These are phyloP conservation scores for Chaitophorus viminalis DNA, from an alignment of 2,888 invertebrate genomes.

Conservation along the genomic window DNA sequence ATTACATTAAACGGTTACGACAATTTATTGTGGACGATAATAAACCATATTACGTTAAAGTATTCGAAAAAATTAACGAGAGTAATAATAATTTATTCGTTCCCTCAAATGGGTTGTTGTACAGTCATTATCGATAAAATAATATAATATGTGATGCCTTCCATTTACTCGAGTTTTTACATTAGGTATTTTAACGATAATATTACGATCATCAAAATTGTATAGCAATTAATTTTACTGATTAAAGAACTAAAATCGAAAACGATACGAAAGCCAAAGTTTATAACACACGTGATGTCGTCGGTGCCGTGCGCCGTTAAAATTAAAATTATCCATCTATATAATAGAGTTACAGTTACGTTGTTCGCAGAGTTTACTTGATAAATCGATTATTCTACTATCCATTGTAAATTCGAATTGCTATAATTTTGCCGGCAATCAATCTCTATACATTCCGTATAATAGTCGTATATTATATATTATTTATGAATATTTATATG, in stretches of 20 bases:
- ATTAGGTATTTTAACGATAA: background rate
- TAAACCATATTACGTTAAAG: background rate
- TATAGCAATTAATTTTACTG: background rate
- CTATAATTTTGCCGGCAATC: too few relatives aligned
- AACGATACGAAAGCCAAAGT: background rate
- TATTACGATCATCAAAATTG: background rate
- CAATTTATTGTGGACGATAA: background rate
- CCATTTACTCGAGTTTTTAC: background rate
- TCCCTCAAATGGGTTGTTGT: background rate
- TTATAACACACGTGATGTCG: background rate
- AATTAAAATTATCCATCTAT: background rate
- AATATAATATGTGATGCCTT: background rate
- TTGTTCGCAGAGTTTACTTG: background rate
- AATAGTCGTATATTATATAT: too few relatives aligned
- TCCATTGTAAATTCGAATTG: too few relatives aligned
- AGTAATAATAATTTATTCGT: background rate
- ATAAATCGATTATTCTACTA: background rate
- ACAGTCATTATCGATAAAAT: background rate
- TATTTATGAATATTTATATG: too few relatives aligned
- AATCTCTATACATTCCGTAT: too few relatives aligned
- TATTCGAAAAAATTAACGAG: background rate
- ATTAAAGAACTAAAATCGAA: constrained; percentile 8
- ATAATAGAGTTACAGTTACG: background rate
- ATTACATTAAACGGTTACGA: background rate
- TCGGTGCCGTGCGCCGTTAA: background rate